phyloP scores from a whole-genome alignment of 2,797 vertebrate species.

The Sphenodon punctatus region DNA sequence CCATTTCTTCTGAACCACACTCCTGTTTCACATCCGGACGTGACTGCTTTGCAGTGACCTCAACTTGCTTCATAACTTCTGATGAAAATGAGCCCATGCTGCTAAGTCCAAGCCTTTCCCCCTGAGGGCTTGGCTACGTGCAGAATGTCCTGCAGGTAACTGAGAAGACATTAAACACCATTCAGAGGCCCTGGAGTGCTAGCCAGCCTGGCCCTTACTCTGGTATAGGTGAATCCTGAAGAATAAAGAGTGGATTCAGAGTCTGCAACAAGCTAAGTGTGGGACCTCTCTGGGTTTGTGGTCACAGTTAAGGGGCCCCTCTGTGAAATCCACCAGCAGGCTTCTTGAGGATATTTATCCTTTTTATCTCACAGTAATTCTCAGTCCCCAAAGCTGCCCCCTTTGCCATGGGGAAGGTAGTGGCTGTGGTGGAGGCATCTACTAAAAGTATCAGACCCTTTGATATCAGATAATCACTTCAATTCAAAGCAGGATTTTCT shows the following conservation, averaged over 20 bases:
- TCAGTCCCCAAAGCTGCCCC: rapidly evolving
- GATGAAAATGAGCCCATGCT: background rate
- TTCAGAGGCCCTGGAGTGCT: background rate
- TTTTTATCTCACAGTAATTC: background rate
- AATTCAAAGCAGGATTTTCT: background rate
- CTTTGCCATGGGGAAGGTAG: rapidly evolving
- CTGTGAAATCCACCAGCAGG: constrained; percentile 44
- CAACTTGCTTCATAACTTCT: constrained; percentile 53
- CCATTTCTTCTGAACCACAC: constrained; percentile 12
- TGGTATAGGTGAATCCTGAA: background rate
- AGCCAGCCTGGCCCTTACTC: background rate
- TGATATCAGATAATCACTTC: background rate
- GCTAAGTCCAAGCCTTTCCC: background rate
- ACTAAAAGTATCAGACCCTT: background rate
- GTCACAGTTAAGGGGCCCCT: background rate
- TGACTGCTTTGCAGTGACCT: constrained; percentile 47
- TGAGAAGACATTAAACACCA: background rate
- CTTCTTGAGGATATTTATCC: constrained; percentile 46
- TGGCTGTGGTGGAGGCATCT: background rate
- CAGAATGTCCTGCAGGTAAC: background rate
- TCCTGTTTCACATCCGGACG: constrained; percentile 58
- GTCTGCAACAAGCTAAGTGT: background rate
- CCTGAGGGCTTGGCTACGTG: background rate
- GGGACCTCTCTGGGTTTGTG: background rate
- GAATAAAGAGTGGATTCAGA: background rate